phyloP scores from a whole-genome alignment of 2,113 vertebrate genomes.

The Varanus komodoensis region DNA sequence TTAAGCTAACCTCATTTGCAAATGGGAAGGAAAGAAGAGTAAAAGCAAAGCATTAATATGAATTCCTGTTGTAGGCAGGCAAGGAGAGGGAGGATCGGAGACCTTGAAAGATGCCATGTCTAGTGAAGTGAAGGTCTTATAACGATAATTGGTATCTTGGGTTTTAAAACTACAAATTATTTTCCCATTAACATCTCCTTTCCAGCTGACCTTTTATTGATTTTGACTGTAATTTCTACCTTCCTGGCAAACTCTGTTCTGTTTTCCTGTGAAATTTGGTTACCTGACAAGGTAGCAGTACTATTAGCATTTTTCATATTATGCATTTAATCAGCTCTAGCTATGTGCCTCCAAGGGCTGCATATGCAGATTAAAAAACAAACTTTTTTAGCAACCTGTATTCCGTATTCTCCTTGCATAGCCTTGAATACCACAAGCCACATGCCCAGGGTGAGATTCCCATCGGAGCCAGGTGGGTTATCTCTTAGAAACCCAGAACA shows the following conservation, averaged over 20 bases:
- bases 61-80: background rate
- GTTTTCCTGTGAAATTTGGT: background rate
- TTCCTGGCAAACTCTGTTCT: conserved; percentile 21
- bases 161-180: conserved; percentile 56
- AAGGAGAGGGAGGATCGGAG: background rate
- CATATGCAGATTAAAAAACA: background rate
- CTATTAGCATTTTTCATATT: conserved; percentile 11
- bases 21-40: background rate
- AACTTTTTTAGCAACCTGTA: background rate
- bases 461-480: background rate
- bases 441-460: too few relatives aligned
- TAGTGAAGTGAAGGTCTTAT: conserved; percentile 24
- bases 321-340: background rate
- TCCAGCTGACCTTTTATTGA: conserved; percentile 33
- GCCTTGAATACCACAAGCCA: too few relatives aligned
- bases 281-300: background rate
- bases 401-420: background rate
- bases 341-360: background rate
- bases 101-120: background rate
- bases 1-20: background rate
- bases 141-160: conserved; percentile 60
- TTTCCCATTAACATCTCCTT: conserved; percentile 42
- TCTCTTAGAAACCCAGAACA: too few relatives aligned
- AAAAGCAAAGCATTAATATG: background rate
- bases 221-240: conserved; percentile 35